Conservation (phyloP, 1,140 invertebrate genomes). For the Popillia japonica region DNA sequence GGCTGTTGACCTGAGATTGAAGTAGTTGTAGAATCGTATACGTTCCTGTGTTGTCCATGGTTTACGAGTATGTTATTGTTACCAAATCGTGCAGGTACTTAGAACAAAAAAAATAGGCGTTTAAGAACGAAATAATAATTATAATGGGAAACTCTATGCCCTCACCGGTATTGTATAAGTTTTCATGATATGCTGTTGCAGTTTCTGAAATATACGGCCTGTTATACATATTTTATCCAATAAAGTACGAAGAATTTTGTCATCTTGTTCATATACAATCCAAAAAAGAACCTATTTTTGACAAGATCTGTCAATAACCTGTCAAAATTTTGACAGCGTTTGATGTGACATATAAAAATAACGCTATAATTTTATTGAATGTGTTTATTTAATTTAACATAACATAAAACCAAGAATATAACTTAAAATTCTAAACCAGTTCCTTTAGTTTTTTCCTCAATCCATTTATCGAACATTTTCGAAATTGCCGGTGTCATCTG, state of each 20-base stretch:
- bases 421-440: slow-evolving; percentile 59
- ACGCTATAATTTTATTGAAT: no score
- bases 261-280: background rate
- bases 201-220: slow-evolving; percentile 28
- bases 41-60: slow-evolving; percentile 33
- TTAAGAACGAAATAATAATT: background rate
- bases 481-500: slow-evolving; percentile 77
- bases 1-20: background rate
- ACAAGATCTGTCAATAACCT: background rate
- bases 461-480: slow-evolving; percentile 79
- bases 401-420: background rate
- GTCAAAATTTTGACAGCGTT: background rate
- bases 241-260: background rate
- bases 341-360: no score
- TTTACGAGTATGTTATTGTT: background rate
- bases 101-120: background rate
- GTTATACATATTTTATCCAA: background rate
- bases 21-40: slow-evolving; percentile 24
- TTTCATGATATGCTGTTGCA: background rate
- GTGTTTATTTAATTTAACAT: background rate
- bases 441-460: slow-evolving; percentile 70
- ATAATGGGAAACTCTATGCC: background rate
- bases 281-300: background rate
- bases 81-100: slow-evolving; percentile 31
- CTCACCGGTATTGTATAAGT: background rate